Conservation (phyloP, 1,140 invertebrate genomes). For the Colletes latitarsis region DNA sequence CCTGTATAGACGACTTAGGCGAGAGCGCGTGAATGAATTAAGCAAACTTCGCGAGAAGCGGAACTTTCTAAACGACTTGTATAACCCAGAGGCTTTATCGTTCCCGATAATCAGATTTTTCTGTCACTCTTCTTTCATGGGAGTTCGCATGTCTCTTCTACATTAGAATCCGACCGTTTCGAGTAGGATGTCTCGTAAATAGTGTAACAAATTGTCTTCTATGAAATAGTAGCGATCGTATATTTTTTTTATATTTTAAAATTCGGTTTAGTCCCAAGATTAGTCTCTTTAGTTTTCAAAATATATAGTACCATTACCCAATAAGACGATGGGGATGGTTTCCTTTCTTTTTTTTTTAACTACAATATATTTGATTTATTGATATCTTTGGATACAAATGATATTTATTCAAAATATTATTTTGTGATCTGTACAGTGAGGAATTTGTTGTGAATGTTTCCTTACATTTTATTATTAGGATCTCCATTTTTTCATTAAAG, state of each 20-base stretch:
- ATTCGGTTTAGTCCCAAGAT: too few species aligned
- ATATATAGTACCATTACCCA: background rate
- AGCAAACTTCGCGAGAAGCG: background rate
- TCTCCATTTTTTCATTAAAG: too few species aligned
- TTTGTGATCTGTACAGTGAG: too few species aligned
- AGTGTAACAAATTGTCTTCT: background rate
- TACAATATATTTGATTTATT: too few species aligned
- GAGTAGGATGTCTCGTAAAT: background rate
- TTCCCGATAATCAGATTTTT: background rate
- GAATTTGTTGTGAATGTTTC: too few species aligned
- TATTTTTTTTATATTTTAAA: background rate
- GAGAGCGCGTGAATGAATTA: background rate
- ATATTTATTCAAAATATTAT: too few species aligned
- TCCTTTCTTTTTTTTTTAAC: too few species aligned
- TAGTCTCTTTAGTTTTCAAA: too few species aligned
- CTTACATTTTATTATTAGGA: too few species aligned
- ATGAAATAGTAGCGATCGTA: too few species aligned
- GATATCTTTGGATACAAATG: too few species aligned
- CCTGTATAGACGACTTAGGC: background rate
- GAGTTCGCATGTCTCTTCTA: background rate
- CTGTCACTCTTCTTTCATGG: background rate
- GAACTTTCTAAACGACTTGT: constrained; percentile 38
- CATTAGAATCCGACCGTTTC: background rate
- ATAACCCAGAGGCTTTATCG: background rate
- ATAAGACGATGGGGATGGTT: too few species aligned